phyloP scores from a whole-genome alignment of 1,140 invertebrate species.

The Trichomalopsis sarcophagae region DNA sequence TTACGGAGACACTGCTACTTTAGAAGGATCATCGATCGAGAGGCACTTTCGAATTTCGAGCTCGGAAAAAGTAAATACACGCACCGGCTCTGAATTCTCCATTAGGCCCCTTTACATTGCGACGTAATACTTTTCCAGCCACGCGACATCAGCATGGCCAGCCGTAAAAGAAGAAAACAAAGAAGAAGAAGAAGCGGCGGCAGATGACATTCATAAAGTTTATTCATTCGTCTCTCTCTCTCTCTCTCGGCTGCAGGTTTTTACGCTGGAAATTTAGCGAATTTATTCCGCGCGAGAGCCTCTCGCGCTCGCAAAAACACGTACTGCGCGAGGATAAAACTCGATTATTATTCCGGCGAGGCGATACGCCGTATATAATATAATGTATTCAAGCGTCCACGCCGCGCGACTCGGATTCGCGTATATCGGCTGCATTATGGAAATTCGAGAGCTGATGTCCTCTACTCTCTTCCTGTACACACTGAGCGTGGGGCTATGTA shows the following conservation, averaged over 20 bases:
- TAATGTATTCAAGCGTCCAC: conserved; percentile 23
- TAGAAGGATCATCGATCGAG: too few species aligned
- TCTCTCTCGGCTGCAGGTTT: conserved; percentile 1
- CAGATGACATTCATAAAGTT: conserved; percentile 30
- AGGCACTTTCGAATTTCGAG: too few species aligned
- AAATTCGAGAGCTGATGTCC: conserved; percentile 7
- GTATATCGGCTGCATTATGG: conserved; percentile 31
- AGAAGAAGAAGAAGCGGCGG: background rate
- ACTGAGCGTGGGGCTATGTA: background rate
- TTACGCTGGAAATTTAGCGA: conserved; percentile 26
- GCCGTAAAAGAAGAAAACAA: background rate
- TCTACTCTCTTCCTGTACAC: background rate
- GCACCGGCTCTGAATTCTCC: too few species aligned
- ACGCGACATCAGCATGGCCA: background rate
- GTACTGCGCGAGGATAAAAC: conserved; percentile 10
- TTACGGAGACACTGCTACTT: too few species aligned
- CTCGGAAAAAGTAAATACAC: too few species aligned
- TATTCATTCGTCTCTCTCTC: conserved; percentile 18
- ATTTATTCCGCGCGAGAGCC: conserved; percentile 29
- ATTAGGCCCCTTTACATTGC: too few species aligned
- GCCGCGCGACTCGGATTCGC: background rate
- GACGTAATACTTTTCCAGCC: too few species aligned
- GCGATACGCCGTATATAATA: conserved; percentile 31
- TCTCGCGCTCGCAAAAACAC: conserved; percentile 9
- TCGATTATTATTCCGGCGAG: conserved; percentile 34